A percentile compares a stretch with the other conserved stretches of the same genome.
phyloP scores from a whole-genome alignment of 2,113 vertebrate genomes.

The Mola mola region DNA sequence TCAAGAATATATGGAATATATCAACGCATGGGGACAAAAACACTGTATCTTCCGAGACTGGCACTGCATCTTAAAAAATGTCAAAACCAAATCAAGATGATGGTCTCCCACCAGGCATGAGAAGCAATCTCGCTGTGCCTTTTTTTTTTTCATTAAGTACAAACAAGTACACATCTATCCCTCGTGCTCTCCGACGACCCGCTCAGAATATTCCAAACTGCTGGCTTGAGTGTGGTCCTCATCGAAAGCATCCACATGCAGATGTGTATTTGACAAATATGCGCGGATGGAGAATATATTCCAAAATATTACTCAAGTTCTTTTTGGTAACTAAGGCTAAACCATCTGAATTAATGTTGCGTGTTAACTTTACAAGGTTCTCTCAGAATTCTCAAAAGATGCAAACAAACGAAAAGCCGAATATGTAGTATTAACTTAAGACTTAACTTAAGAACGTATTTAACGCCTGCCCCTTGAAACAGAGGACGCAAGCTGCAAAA shows the following conservation, averaged over 20 bases:
- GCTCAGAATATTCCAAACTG: conserved; percentile 4
- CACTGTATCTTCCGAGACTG: no score
- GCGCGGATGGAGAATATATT: conserved; percentile 8
- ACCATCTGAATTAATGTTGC: conserved; percentile 14
- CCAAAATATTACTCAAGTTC: conserved; percentile 17
- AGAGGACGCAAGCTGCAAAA: no score
- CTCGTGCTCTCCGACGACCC: no score
- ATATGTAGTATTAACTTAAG: no score
- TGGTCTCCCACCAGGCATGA: background rate
- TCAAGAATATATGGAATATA: no score
- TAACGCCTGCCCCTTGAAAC: no score
- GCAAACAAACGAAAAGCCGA: background rate
- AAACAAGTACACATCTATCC: background rate
- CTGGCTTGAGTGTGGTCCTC: conserved; percentile 2
- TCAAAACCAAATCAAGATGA: background rate
- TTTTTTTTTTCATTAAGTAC: no score
- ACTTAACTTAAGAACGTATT: no score
- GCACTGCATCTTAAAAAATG: background rate
- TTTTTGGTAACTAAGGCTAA: conserved; percentile 12
- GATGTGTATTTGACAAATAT: conserved; percentile 5
- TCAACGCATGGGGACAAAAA: no score
- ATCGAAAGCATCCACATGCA: conserved; percentile 23
- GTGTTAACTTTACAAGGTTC: conserved; percentile 11
- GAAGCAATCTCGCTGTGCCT: no score
- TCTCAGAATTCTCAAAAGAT: background rate